Base-by-base conservation (phyloP, 2,797 vertebrate species). In the Pseudochaenichthys georgianus region DNA sequence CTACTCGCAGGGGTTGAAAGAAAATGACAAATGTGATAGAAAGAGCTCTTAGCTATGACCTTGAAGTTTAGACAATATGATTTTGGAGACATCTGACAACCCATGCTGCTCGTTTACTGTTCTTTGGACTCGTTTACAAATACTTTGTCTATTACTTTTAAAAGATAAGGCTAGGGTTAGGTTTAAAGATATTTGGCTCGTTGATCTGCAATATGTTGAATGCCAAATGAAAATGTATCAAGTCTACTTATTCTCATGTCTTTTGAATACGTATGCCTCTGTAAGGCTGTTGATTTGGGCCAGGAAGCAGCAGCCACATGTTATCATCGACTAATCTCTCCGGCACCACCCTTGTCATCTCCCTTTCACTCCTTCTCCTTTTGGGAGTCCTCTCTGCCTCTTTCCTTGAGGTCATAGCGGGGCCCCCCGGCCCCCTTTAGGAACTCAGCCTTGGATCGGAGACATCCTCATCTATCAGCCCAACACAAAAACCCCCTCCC, bases 401-500 rank as follows among this genome's bases (percentile, higher is more conserved):
- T 77, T 70, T 73, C 45, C 62, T 60, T 73, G 70, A 82, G 83
- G 73, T 83, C 80, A 82, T 50, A 75, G n/a, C 8, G 38, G 68
- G 70, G 21, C 65, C 80, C 57, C 23, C 1, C 3, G 13, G 45
- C 9, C 46, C 42, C 53, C 31, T 51, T 50, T 16, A 28, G 54
- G 53, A 83, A 57, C 67, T 55, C 42, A 68, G 63, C 77, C 81
- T 87, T 83, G 77, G 75, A 58, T 67, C 0, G 1, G 81, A 83
- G 75, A 73, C 63, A 52, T 71, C 72, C 62, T 72, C 55, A 70
- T 86, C 64, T 74, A 78, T 88, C 83, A 80, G 72, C 65, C 71
- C 59, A 73, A 51, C 50, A 58, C 50, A 72, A 46, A 62, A 7
- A 59, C 50, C 46, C 3, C 68, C 70, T 76, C 77, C 74, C 73